phyloP scores from a whole-genome alignment of 2,888 invertebrate species.

The Thera britannica region DNA sequence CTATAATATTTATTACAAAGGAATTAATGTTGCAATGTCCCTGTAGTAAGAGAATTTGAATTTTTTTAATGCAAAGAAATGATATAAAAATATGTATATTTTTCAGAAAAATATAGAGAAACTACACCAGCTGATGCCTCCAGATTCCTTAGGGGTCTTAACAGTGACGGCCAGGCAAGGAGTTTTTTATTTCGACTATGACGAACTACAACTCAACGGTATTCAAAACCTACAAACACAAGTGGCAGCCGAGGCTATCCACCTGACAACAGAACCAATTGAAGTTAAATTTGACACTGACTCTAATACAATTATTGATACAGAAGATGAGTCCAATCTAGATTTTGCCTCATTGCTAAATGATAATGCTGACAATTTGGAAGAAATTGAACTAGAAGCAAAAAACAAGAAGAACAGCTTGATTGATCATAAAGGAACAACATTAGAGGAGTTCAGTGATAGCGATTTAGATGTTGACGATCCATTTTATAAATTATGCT shows the following conservation, averaged over 20 bases:
- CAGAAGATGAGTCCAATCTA: background rate
- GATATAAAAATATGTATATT: background rate
- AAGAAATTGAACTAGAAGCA: no score
- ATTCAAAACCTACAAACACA: background rate
- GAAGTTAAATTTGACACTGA: background rate
- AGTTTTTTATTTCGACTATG: background rate
- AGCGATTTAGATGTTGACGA: background rate
- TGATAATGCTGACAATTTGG: no score
- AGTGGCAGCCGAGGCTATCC: background rate
- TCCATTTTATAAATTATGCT: background rate
- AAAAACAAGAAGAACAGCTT: no score
- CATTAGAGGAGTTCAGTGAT: background rate
- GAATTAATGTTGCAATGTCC: no score
- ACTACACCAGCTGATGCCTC: conserved; percentile 1
- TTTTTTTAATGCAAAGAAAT: no score
- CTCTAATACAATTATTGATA: background rate
- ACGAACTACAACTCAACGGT: background rate
- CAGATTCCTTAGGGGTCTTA: background rate
- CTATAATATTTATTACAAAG: background rate
- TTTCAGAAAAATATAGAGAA: background rate
- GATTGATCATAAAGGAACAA: background rate
- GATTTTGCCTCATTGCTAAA: no score
- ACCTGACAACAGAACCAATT: background rate
- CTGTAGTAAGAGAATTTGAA: no score
- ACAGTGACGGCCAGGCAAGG: background rate